Base-by-base conservation (phyloP, 2,888 invertebrate genomes). In the Leptinotarsa peninsularis region DNA sequence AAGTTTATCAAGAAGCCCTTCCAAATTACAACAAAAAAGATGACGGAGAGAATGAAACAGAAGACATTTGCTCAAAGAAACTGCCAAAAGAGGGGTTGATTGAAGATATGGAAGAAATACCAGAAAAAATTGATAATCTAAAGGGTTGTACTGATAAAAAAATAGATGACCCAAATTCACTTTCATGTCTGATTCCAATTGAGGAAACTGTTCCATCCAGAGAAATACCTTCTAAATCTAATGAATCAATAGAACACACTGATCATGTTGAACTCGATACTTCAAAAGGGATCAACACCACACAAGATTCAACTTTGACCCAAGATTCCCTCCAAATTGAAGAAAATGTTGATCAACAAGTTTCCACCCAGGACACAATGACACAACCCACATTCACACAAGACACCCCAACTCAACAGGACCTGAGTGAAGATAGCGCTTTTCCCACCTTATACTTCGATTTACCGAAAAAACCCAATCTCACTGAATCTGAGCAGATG, bases 401-500 rank as follows among this genome's bases (percentile, higher is more conserved):
- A 58, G 79, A 80, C 43, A 80, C 81, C 0, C 76, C 49, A 49
- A 77, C 79, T 2, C 79, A 79, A 33, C 73, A 75, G 7, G 73
- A 67, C 17, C 43, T 21, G 13, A 63, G 27, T n/a, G 67, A 54
- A 43, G 66, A 52, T 66, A 60, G 7, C 10, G 27, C 27, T 49
- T 14, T 49, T 10, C 52, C 52, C 14, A 50, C 63, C 13, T 67
- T 56, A 27, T 76, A 67, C 67, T 60, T 70, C 17, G 71, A 74
- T 63, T 54, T 63, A 49, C 82, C 82, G 3, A 76, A 81, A 67
- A 84, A 81, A 66, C 80, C 82, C 0, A 72, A 79, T 49, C 73
- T 84, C 10, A 83, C 82, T 14, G 83, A 84, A 23, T 80, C 83
- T 3, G 83, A 84, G 79, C 85, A 88, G 70, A 80, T 81, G 17